These are phyloP conservation scores for Lagria hirta DNA, from an alignment of 2,888 invertebrate genomes.

Conservation along the genomic window DNA sequence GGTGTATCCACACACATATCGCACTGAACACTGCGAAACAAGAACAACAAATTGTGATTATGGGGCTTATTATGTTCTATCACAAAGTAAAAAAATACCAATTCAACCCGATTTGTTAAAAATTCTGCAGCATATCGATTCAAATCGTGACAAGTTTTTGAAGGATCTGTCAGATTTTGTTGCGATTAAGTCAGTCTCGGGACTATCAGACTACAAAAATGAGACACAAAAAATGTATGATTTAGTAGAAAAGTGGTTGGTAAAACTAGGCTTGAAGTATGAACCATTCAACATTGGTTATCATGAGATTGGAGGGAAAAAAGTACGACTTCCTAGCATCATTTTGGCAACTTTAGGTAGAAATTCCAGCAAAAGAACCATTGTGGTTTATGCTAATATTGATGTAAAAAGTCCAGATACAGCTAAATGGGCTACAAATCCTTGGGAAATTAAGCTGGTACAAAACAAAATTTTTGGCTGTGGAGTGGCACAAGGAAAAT, in stretches of 20 bases:
- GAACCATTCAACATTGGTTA: constrained; percentile 51
- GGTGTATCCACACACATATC: constrained; percentile 51
- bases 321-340: constrained; percentile 48
- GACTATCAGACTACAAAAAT: constrained; percentile 40
- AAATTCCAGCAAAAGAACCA: constrained; percentile 49
- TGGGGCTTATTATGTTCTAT: constrained; percentile 47
- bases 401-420: constrained; percentile 51
- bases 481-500: constrained; percentile 54
- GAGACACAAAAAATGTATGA: constrained; percentile 47
- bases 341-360: constrained; percentile 49
- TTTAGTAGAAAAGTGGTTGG: constrained; percentile 50
- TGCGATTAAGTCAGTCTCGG: constrained; percentile 50
- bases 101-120: constrained; percentile 49
- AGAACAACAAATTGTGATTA: constrained; percentile 49
- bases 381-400: constrained; percentile 51
- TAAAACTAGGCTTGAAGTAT: constrained; percentile 49
- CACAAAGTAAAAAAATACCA: constrained; percentile 43
- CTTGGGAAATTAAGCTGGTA: constrained; percentile 49
- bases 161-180: constrained; percentile 48
- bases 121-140: constrained; percentile 52
- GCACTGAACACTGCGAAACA: constrained; percentile 53
- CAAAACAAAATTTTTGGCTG: constrained; percentile 50
- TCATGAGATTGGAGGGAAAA: constrained; percentile 44
- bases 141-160: constrained; percentile 43
- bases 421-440: constrained; percentile 50